Evolutionary conservation across 2,888 invertebrate species (phyloP), one percentile per base, ranked within the genome.

Genomic region (Lycophotia porphyrea): DNA sequence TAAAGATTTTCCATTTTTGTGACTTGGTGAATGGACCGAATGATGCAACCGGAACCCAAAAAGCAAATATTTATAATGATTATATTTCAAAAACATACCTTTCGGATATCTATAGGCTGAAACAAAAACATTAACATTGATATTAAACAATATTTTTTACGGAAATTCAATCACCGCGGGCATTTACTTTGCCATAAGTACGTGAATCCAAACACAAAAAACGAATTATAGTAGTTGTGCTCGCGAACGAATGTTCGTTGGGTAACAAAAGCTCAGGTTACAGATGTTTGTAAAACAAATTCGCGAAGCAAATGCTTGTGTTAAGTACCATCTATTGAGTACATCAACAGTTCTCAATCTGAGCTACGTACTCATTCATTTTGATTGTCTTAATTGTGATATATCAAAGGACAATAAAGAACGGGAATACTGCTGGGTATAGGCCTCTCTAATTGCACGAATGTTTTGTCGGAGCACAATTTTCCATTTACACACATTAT

Each of bases 51-150:
- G 3, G 11, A 42, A 74, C 9, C n/a, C 18, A 15, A 24, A 42
- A 64, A 34, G 52, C 27, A 66, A 75, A 39, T 31, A n/a, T n/a
- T n/a, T n/a, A 49, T 61, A 18, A 47, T 18, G 21, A 34, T n/a
- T 60, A 52, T 36, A 61, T 18, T n/a, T 34, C 3, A 47, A 47
- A 67, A 74, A 81, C 87, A 61, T 88, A 87, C 87, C 87, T 87
- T 77, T 82, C 34, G 85, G 71, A 80, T 82, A 86, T n/a, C 2
- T 71, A 65, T 55, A 73, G 2, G 13, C 87, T 87, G 80, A 85
- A 87, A 87, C 83, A 85, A 74, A 84, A 83, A 81, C 34, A 1
- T 39, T 21, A 61, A 15, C 9, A 55, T 61, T 47, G 21, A 9
- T 31, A 21, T 21, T 34, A 60, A 24, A 39, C 9, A 21, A 66